These are phyloP conservation scores for Sternarchorhynchus goeldii DNA, from an alignment of 2,797 vertebrate species.

Conservation along the genomic window DNA sequence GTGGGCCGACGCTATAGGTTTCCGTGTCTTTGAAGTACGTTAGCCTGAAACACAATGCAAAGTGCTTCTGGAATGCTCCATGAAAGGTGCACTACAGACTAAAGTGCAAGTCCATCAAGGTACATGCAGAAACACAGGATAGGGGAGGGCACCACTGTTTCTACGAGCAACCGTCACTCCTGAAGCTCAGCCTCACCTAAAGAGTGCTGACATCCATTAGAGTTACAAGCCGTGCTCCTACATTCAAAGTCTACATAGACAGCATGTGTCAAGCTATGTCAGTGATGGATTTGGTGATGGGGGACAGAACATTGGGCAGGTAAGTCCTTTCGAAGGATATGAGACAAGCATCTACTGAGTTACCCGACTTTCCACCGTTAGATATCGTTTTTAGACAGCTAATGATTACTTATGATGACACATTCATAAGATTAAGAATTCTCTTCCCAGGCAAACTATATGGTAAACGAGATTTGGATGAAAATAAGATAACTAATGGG, in stretches of 20 bases:
- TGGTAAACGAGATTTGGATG: background rate
- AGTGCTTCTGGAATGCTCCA: slow-evolving; percentile 33
- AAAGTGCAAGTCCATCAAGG: slow-evolving; percentile 45
- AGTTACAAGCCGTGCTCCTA: slow-evolving; percentile 2
- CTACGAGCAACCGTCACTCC: slow-evolving; percentile 36
- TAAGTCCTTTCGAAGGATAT: background rate
- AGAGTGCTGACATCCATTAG: slow-evolving; percentile 34
- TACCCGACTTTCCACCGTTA: background rate
- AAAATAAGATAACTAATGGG: too few species aligned
- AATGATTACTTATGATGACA: background rate
- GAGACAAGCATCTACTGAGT: background rate
- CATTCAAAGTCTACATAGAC: slow-evolving; percentile 12
- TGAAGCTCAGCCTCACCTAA: slow-evolving; percentile 20
- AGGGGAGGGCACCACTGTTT: slow-evolving; percentile 31
- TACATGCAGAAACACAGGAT: slow-evolving; percentile 30
- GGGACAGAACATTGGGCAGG: background rate
- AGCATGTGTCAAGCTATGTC: slow-evolving; percentile 13
- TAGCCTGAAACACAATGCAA: slow-evolving; percentile 31
- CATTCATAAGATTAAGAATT: background rate
- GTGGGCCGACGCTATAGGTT: slow-evolving; percentile 14
- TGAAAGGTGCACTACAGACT: slow-evolving; percentile 31
- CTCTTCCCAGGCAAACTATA: background rate
- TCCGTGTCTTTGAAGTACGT: slow-evolving; percentile 34
- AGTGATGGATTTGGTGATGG: slow-evolving; percentile 7
- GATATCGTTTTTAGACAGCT: background rate